Percentiles rank a stretch among this genome's conserved stretches.
phyloP scores from a whole-genome alignment of 2,113 vertebrate genomes.

The Crotophaga sulcirostris region DNA sequence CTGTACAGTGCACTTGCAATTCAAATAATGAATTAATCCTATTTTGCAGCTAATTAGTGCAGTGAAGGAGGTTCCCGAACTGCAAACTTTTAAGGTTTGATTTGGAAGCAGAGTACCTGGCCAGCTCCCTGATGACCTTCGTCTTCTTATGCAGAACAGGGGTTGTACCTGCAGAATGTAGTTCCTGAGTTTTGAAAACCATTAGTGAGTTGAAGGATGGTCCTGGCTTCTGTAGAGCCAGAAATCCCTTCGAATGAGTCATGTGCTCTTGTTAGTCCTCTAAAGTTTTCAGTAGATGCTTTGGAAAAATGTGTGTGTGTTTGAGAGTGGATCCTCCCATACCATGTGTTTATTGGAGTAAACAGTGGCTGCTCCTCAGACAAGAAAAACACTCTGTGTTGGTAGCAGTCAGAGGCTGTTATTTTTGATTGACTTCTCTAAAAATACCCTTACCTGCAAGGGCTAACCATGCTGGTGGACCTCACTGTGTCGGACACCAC shows the following conservation, averaged over 20 bases:
- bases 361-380: background rate
- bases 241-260: background rate
- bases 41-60: background rate
- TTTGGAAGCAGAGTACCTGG: background rate
- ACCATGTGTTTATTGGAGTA: background rate
- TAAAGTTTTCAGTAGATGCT: background rate
- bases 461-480: background rate
- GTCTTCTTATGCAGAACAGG: background rate
- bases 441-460: background rate
- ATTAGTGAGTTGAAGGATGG: background rate
- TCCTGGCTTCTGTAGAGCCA: background rate
- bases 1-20: background rate
- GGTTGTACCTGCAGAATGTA: background rate
- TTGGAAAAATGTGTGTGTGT: background rate
- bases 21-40: background rate
- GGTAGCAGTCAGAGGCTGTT: background rate
- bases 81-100: background rate
- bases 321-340: background rate
- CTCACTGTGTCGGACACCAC: background rate
- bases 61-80: background rate
- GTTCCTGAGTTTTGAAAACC: background rate
- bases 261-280: background rate
- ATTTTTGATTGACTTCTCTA: background rate
- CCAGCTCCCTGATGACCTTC: background rate
- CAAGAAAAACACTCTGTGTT: background rate